These are phyloP conservation scores for Galagoides demidoff DNA, from an alignment of 2,797 vertebrate genomes.

Conservation along the genomic window DNA sequence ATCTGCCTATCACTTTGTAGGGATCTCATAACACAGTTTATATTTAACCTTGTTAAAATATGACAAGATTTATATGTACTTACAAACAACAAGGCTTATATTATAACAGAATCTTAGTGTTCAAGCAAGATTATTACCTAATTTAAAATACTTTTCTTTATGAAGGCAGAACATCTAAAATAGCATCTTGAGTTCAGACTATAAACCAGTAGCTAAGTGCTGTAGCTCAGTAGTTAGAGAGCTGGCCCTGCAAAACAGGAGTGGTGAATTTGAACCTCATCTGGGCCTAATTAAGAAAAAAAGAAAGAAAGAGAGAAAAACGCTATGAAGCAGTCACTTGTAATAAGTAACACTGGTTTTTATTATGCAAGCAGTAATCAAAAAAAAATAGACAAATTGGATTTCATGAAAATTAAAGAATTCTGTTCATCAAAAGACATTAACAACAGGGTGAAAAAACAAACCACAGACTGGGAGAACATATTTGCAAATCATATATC, in stretches of 20 bases:
- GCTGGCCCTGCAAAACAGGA: too few species aligned
- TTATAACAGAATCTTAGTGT: neutral
- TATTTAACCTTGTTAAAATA: constrained; percentile 28
- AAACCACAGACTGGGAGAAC: neutral
- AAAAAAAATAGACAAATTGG: neutral
- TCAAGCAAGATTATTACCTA: neutral
- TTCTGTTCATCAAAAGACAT: neutral
- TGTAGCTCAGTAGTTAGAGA: too few species aligned
- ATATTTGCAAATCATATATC: neutral
- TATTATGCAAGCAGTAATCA: neutral
- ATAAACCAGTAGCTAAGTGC: neutral
- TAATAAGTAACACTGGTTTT: constrained; percentile 2
- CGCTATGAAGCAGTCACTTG: neutral
- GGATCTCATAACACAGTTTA: neutral
- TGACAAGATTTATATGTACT: neutral
- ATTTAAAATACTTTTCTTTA: constrained; percentile 21
- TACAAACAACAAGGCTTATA: neutral
- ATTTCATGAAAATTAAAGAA: neutral
- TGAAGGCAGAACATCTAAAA: constrained; percentile 30
- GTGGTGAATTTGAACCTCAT: too few species aligned
- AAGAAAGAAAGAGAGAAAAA: too few species aligned
- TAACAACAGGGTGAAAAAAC: neutral
- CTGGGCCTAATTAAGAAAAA: too few species aligned
- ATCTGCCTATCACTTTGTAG: neutral
- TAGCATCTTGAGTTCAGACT: neutral